These are phyloP conservation scores for Thripadectes ignobilis DNA, from an alignment of 2,797 vertebrate species.

Conservation along the genomic window DNA sequence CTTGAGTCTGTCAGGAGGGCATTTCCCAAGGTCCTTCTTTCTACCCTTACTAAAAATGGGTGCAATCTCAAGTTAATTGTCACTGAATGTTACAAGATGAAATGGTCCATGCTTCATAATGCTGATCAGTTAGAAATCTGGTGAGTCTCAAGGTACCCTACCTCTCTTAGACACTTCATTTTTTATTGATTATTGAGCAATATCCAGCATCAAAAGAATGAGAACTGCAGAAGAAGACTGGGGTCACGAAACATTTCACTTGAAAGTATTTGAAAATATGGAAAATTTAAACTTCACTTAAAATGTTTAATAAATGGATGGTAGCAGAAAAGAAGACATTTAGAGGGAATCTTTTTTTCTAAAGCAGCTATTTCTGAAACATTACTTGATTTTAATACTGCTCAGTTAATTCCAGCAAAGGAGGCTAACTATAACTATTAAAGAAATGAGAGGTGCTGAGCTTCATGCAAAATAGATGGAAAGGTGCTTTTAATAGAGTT, in stretches of 20 bases:
- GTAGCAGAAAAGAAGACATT: neutral
- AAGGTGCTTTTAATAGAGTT: constrained; percentile 37
- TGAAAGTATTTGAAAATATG: neutral
- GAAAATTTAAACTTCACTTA: neutral
- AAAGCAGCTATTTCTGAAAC: constrained; percentile 28
- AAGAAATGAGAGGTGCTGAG: neutral
- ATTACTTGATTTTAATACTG: constrained; percentile 36
- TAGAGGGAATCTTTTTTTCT: neutral
- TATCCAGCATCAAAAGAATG: neutral
- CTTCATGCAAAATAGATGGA: constrained; percentile 20
- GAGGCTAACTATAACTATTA: neutral
- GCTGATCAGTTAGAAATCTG: neutral
- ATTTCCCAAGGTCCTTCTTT: neutral
- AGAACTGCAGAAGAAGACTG: neutral
- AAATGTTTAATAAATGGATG: neutral
- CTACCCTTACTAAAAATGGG: neutral
- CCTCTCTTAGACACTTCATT: neutral
- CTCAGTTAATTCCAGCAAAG: constrained; percentile 36
- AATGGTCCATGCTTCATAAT: neutral
- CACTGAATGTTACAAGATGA: neutral
- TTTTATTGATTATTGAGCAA: neutral
- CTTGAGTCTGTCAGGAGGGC: neutral
- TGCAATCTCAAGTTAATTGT: neutral
- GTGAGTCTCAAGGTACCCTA: neutral
- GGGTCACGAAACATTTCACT: neutral